phyloP scores from a whole-genome alignment of 2,113 vertebrate species.

The Brachyistius frenatus region DNA sequence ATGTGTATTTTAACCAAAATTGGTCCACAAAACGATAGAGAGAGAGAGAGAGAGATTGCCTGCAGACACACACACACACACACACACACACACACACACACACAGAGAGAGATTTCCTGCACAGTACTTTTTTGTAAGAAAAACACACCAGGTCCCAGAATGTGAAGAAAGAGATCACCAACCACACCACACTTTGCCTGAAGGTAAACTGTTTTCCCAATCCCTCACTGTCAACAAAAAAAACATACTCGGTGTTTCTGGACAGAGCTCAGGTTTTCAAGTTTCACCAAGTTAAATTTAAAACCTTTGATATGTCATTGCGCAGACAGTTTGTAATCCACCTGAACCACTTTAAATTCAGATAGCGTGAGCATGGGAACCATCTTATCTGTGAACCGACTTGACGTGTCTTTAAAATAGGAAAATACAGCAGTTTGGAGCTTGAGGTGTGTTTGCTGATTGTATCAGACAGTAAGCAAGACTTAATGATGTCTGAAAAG shows the following conservation, averaged over 20 bases:
- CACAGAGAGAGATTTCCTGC: slow-evolving; percentile 2
- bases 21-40: no score
- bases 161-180: slow-evolving; percentile 20
- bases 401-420: neutral
- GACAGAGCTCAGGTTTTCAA: neutral
- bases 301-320: no score
- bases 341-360: neutral
- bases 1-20: no score
- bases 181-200: neutral
- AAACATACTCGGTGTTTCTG: neutral
- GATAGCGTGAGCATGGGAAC: neutral
- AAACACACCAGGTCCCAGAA: slow-evolving; percentile 33
- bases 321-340: no score
- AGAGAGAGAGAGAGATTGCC: no score
- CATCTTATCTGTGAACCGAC: no score
- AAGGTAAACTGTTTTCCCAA: neutral
- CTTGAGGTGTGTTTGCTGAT: slow-evolving; percentile 10
- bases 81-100: slow-evolving; percentile 29
- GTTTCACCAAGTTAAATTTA: neutral
- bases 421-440: neutral
- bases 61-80: slow-evolving; percentile 30
- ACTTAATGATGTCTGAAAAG: slow-evolving; percentile 31
- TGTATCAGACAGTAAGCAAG: slow-evolving; percentile 6
- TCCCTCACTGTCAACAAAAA: neutral
- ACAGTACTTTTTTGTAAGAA: slow-evolving; percentile 22